Percentiles rank a stretch among this genome's conserved stretches.
Evolutionary conservation across 1,140 invertebrate species (phyloP).

Genomic region (Chionoecetes opilio): DNA sequence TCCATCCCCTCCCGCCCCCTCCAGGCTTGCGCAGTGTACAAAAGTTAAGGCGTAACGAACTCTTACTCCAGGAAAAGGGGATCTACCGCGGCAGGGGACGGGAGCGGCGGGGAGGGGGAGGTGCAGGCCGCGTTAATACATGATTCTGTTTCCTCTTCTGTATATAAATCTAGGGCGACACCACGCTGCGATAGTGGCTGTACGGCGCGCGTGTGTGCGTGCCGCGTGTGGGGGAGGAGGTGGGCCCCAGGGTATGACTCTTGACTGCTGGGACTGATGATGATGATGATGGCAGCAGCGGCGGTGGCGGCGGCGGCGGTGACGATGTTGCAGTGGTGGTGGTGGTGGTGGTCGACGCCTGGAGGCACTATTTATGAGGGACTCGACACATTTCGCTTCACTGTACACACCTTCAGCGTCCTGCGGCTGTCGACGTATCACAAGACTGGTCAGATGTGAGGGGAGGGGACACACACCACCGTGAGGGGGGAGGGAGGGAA

Average conservation of each 20-base stretch:
- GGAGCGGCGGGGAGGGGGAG: slow-evolving; percentile 59
- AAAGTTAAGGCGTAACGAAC: slow-evolving; percentile 78
- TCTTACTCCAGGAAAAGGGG: slow-evolving; percentile 65
- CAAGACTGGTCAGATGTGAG: slow-evolving; percentile 58
- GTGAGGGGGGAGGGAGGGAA: neutral
- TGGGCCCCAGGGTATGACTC: slow-evolving; percentile 6
- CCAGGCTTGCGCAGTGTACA: slow-evolving; percentile 71
- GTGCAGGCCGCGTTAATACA: slow-evolving; percentile 11
- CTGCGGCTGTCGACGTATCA: slow-evolving; percentile 73
- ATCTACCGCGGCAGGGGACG: slow-evolving; percentile 37
- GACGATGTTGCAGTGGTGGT: slow-evolving; percentile 34
- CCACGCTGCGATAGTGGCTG: slow-evolving; percentile 3
- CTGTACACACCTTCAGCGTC: slow-evolving; percentile 61
- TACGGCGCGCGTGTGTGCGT: neutral
- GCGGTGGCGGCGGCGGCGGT: slow-evolving; percentile 16
- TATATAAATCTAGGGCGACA: slow-evolving; percentile 69
- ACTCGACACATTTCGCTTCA: neutral
- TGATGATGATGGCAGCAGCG: slow-evolving; percentile 40
- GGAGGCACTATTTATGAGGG: slow-evolving; percentile 49
- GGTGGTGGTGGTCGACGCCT: slow-evolving; percentile 43
- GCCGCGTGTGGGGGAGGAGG: neutral
- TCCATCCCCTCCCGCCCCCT: slow-evolving; percentile 38
- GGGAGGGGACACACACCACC: neutral
- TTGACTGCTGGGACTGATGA: slow-evolving; percentile 35
- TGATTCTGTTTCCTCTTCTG: slow-evolving; percentile 45